phyloP scores from a whole-genome alignment of 2,888 invertebrate species.

The Polyploca ridens region DNA sequence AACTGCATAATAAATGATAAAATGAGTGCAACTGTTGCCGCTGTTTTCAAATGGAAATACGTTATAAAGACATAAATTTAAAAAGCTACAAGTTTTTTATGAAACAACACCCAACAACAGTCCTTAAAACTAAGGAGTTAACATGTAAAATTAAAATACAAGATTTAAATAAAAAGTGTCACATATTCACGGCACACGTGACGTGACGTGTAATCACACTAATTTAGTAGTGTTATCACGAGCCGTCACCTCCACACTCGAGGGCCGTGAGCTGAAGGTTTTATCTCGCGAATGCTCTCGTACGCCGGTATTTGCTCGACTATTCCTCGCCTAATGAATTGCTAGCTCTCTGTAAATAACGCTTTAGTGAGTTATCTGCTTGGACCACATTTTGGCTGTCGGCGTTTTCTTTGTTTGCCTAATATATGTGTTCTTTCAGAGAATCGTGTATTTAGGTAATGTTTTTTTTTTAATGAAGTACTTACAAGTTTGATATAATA shows the following conservation, averaged over 20 bases:
- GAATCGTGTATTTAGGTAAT: background rate
- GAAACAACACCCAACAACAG: too few relatives aligned
- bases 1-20: too few relatives aligned
- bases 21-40: background rate
- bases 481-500: background rate
- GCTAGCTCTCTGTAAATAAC: conserved; percentile 20
- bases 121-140: too few relatives aligned
- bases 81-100: too few relatives aligned
- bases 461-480: background rate
- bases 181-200: background rate
- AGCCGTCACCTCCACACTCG: background rate
- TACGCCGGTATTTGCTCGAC: conserved; percentile 6
- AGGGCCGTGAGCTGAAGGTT: background rate
- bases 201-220: background rate
- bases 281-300: conserved; percentile 8
- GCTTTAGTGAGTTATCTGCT: conserved; percentile 31
- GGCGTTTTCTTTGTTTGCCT: conserved; percentile 21
- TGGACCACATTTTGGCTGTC: conserved; percentile 23
- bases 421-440: conserved; percentile 7
- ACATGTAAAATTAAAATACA: background rate
- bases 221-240: conserved; percentile 7
- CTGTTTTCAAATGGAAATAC: background rate
- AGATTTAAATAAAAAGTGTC: background rate
- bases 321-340: conserved; percentile 7
- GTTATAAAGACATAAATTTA: too few relatives aligned